phyloP scores from a whole-genome alignment of 2,888 invertebrate species.

The Caenorhabditis sp. region DNA sequence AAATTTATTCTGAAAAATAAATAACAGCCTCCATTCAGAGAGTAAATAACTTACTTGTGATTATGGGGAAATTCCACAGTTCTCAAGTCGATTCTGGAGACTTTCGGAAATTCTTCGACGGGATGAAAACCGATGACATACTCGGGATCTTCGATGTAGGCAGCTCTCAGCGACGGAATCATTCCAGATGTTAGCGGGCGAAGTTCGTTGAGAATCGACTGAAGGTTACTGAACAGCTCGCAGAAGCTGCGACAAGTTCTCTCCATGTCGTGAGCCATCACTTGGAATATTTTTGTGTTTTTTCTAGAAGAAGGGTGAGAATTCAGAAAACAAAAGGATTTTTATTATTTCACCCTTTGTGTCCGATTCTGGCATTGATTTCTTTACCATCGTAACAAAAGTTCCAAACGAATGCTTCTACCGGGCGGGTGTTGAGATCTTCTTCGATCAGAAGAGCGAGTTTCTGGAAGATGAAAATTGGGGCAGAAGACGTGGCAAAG shows the following conservation, averaged over 20 bases:
- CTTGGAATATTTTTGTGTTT: not conserved
- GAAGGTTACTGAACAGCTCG: conserved; percentile 4
- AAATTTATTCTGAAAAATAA: conserved; percentile 7
- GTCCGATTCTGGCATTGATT: not conserved
- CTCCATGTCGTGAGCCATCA: conserved; percentile 1
- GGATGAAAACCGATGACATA: not conserved
- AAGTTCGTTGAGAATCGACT: not conserved
- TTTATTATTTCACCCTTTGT: conserved; percentile 12
- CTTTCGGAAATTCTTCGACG: conserved; percentile 6
- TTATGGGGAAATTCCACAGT: conserved; percentile 2
- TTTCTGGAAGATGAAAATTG: not conserved
- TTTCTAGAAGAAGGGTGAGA: not conserved
- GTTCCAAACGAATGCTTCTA: conserved; percentile 21
- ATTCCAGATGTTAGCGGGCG: not conserved
- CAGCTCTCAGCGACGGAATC: conserved; percentile 11
- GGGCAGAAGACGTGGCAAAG: not conserved
- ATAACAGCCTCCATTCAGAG: too few relatives aligned
- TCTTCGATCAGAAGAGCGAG: conserved; percentile 10
- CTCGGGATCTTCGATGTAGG: not conserved
- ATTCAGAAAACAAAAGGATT: too few relatives aligned
- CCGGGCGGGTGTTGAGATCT: not conserved
- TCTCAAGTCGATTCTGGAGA: not conserved
- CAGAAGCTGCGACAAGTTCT: conserved; percentile 11
- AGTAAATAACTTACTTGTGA: not conserved
- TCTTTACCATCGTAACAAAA: not conserved